Percentiles rank a stretch among this genome's conserved stretches.
These are phyloP conservation scores for Ridgeia piscesae DNA, from an alignment of 1,140 invertebrate species.

Conservation along the genomic window DNA sequence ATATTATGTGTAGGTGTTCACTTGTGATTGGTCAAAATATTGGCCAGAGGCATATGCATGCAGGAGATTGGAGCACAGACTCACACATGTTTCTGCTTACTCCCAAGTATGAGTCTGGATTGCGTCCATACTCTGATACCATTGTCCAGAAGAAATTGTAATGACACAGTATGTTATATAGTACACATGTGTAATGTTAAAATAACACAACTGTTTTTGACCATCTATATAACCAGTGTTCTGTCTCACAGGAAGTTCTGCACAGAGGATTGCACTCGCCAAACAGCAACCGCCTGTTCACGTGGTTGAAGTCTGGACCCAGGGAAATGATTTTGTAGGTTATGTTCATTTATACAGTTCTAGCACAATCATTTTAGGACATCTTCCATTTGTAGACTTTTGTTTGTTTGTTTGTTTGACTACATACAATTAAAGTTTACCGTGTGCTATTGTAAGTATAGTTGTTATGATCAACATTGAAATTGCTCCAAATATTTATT, in stretches of 20 bases:
- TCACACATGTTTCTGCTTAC: too few species aligned
- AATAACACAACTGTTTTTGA: not conserved
- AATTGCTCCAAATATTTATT: too few species aligned
- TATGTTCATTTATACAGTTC: not conserved
- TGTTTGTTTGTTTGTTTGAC: not conserved
- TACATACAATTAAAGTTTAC: not conserved
- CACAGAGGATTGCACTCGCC: not conserved
- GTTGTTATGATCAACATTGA: too few species aligned
- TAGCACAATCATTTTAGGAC: not conserved
- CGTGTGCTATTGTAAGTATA: not conserved
- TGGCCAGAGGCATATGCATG: too few species aligned
- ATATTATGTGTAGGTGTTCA: too few species aligned
- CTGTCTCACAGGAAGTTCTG: not conserved
- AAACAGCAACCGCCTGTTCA: not conserved
- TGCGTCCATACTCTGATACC: too few species aligned
- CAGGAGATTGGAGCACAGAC: too few species aligned
- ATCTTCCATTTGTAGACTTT: not conserved
- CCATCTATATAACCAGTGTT: not conserved
- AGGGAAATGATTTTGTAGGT: not conserved
- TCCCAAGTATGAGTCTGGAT: too few species aligned
- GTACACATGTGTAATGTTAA: not conserved
- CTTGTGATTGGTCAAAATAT: too few species aligned
- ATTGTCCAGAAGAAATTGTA: too few species aligned
- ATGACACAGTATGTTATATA: too few species aligned
- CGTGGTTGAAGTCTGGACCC: not conserved